These are phyloP conservation scores for Mormoops blainvillei DNA, from an alignment of 2,113 vertebrate genomes.

Conservation along the genomic window DNA sequence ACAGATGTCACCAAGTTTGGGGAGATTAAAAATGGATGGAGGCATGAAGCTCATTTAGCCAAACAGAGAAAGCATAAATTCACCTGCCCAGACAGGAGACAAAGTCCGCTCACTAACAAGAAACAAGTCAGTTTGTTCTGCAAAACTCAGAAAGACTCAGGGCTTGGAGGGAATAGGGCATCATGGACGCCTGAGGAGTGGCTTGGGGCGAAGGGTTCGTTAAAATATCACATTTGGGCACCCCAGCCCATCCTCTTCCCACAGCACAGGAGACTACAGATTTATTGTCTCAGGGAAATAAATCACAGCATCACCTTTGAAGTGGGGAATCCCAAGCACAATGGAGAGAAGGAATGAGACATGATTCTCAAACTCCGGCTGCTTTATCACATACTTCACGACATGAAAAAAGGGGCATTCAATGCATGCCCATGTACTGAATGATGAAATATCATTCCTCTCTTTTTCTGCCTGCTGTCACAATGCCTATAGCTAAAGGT, in stretches of 20 bases:
- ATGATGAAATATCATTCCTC: neutral
- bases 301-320: neutral
- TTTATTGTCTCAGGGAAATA: neutral
- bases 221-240: neutral
- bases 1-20: neutral
- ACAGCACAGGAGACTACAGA: neutral
- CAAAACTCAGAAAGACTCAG: neutral
- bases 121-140: neutral
- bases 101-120: neutral
- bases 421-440: neutral
- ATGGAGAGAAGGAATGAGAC: neutral
- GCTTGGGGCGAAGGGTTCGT: neutral
- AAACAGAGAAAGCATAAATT: neutral
- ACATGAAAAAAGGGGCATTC: neutral
- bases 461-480: neutral
- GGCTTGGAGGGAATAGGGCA: neutral
- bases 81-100: neutral
- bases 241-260: accelerated
- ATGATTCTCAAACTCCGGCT: too few species aligned
- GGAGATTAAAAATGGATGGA: neutral
- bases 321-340: neutral
- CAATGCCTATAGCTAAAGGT: neutral
- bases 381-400: too few species aligned
- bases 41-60: neutral
- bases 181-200: neutral